Evolutionary conservation across 2,888 invertebrate genomes (phyloP), one percentile per base, ranked within the genome.

Genomic region (Leptopilina myrica): DNA sequence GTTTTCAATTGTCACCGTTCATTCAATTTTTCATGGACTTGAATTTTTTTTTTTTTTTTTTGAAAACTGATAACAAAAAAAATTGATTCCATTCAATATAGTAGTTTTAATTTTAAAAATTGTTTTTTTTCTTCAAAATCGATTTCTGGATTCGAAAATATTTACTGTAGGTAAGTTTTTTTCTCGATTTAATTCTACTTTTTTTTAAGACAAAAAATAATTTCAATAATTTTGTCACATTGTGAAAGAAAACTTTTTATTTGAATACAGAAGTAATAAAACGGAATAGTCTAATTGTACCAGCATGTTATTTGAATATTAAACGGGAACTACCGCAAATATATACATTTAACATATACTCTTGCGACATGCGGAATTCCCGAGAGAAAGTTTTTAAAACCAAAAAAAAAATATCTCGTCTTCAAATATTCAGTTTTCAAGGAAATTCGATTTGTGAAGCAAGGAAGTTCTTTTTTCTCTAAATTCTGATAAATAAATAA

Each of bases 331-430:
- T 73, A 26, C 33, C 40, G 73, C 73, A 73, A 73, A 73, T 73
- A 56, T 73, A n/a, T 73, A n/a, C 33, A 73, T 53, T 73, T 73
- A 56, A 40, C 73, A 73, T 73, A 73, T 73, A 73, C 76, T 80
- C 79, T 82, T 83, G 79, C 82, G 84, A 84, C 82, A 84, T 81
- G 76, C 81, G 85, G 84, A 86, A 87, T 87, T 87, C 84, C 87
- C 87, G 82, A 84, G 88, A 87, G 88, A 88, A 88, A 88, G 88
- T 88, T 82, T 78, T 79, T 64, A n/a, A 49, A 73, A 26, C 49
- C 53, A 33, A 15, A 69, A 15, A 15, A 69, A 15, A 69, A 56
- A 73, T 33, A 33, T 56, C 73, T 73, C 26, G 26, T 69, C 33
- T 33, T 73, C 53, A 33, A 73, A 73, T 56, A 73, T 56, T 56